Conservation (phyloP, 2,113 vertebrate genomes). For the Butorides virescens region DNA sequence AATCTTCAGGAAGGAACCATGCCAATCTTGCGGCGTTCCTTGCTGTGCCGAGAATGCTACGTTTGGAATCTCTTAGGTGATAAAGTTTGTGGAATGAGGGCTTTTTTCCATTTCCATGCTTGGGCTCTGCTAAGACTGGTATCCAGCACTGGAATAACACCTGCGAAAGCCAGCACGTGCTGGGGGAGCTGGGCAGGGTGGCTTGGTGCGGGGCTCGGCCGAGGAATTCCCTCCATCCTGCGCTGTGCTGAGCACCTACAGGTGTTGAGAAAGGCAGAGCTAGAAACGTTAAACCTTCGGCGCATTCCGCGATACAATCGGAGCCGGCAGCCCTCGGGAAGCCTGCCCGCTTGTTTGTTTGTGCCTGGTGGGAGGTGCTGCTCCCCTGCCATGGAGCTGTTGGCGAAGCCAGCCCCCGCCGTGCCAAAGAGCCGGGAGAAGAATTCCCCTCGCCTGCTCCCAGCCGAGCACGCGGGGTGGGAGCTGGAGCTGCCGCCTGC, state of each 20-base stretch:
- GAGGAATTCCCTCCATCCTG: fast-evolving
- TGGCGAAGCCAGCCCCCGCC: fast-evolving
- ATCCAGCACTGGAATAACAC: fast-evolving
- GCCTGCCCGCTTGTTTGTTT: neutral
- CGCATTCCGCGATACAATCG: fast-evolving
- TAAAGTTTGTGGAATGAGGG: neutral
- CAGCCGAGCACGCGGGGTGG: fast-evolving
- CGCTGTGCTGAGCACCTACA: neutral
- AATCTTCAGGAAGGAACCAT: neutral
- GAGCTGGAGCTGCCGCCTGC: neutral
- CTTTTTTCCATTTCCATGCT: neutral
- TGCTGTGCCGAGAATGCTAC: neutral
- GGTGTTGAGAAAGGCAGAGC: neutral
- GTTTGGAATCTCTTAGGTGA: neutral
- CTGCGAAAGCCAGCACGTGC: fast-evolving
- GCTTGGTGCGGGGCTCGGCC: fast-evolving
- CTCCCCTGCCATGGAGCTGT: fast-evolving
- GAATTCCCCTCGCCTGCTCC: neutral
- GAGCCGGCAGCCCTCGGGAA: neutral
- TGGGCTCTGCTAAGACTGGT: neutral
- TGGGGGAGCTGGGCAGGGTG: fast-evolving
- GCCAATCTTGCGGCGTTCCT: neutral
- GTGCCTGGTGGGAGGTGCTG: neutral
- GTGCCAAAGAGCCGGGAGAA: neutral
- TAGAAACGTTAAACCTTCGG: neutral